Percentiles rank a stretch among this genome's conserved stretches.
These are phyloP conservation scores for Phania funesta DNA, from an alignment of 2,888 invertebrate species.

Conservation along the genomic window DNA sequence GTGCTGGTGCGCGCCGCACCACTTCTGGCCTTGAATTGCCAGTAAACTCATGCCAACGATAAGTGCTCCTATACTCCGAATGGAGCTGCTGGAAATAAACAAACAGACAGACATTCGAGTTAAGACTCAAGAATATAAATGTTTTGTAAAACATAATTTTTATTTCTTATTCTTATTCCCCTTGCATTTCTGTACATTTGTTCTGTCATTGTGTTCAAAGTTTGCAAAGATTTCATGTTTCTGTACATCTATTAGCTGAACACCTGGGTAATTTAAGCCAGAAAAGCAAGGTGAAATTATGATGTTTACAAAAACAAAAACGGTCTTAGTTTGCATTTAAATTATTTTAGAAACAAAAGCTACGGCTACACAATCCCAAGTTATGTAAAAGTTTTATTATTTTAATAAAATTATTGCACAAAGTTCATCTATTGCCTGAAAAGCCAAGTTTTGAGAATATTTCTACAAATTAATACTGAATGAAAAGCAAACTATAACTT, in stretches of 20 bases:
- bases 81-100: slow-evolving; percentile 86
- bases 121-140: not conserved
- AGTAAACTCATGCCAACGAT: slow-evolving; percentile 96
- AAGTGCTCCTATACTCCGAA: slow-evolving; percentile 96
- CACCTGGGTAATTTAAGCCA: slow-evolving; percentile 24
- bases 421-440: no score
- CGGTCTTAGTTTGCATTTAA: no score
- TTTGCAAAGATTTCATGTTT: not conserved
- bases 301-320: not conserved
- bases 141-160: not conserved
- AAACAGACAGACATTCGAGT: slow-evolving; percentile 20
- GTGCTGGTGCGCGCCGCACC: slow-evolving; percentile 85
- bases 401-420: no score
- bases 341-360: no score
- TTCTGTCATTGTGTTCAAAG: slow-evolving; percentile 7
- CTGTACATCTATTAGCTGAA: not conserved
- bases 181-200: not conserved
- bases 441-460: no score
- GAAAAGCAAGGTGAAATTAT: slow-evolving; percentile 22
- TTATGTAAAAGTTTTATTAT: no score
- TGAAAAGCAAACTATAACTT: no score
- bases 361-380: no score
- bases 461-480: no score
- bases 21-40: slow-evolving; percentile 87
- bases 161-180: slow-evolving; percentile 3